These are phyloP conservation scores for Gastrophysa polygoni DNA, from an alignment of 2,888 invertebrate species.

Conservation along the genomic window DNA sequence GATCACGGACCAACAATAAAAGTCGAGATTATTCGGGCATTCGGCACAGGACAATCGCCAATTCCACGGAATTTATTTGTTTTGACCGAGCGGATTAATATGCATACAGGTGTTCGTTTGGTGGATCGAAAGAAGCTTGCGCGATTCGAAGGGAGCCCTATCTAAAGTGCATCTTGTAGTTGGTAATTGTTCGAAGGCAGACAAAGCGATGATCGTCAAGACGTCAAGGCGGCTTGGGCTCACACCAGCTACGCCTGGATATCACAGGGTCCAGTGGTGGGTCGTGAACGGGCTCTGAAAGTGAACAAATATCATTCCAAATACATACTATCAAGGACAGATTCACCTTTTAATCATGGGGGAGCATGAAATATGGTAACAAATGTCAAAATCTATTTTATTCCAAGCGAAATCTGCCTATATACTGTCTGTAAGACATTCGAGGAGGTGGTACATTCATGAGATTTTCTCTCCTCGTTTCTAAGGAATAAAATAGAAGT, in stretches of 20 bases:
- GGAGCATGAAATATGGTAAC: no score
- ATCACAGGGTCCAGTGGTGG: background rate
- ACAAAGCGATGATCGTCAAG: conserved; percentile 25
- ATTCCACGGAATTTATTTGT: conserved; percentile 19
- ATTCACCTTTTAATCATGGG: no score
- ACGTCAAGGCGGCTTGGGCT: conserved; percentile 24
- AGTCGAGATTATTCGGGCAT: conserved; percentile 1
- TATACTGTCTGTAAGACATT: no score
- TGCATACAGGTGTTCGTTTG: conserved; percentile 29
- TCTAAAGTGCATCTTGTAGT: conserved; percentile 32
- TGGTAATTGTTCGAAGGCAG: conserved; percentile 25
- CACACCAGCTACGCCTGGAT: conserved; percentile 16
- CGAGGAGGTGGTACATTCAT: no score
- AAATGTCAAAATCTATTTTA: no score
- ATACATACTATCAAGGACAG: no score
- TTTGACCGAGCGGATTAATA: conserved; percentile 27
- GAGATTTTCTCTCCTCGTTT: no score
- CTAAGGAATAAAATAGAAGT: no score
- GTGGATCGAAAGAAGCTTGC: conserved; percentile 17
- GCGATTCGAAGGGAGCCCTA: conserved; percentile 6
- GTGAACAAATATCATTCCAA: no score
- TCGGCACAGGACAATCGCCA: conserved; percentile 8
- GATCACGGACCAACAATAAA: conserved; percentile 13
- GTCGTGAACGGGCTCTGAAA: no score
- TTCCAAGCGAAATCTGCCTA: no score